Conservation (phyloP, 2,113 vertebrate species). For the Ciconia stormi region DNA sequence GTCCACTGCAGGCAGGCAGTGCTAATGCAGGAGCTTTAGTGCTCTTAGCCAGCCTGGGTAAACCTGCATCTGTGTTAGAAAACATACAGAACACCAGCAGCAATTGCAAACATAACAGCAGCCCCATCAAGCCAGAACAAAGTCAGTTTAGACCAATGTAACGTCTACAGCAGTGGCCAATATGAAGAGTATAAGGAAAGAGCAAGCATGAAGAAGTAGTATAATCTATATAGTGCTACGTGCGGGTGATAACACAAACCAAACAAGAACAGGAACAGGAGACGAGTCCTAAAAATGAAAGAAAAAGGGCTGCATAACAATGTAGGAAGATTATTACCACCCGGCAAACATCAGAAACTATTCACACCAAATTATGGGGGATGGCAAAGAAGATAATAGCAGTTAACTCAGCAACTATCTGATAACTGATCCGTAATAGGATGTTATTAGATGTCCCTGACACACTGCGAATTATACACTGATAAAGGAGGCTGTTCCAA, state of each 20-base stretch:
- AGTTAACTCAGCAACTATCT: conserved; percentile 56
- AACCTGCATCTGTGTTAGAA: not conserved
- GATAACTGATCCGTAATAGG: conserved; percentile 48
- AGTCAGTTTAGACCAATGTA: not conserved
- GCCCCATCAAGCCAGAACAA: not conserved
- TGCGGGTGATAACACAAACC: not conserved
- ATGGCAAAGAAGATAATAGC: conserved; percentile 44
- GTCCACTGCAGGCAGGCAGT: not conserved
- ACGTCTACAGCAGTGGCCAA: not conserved
- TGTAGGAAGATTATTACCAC: conserved; percentile 4
- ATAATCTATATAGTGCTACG: not conserved
- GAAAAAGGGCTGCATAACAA: not conserved
- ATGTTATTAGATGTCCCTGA: conserved; percentile 52
- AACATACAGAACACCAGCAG: not conserved
- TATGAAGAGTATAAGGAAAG: not conserved
- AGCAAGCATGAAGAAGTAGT: not conserved
- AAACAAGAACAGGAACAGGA: not conserved
- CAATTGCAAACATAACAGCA: not conserved
- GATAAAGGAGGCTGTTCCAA: conserved; percentile 44
- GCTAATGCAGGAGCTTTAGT: not conserved
- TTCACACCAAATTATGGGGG: conserved; percentile 28
- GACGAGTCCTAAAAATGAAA: not conserved
- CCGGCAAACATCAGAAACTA: not conserved
- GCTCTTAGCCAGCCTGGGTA: not conserved
- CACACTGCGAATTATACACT: conserved; percentile 30